A percentile compares a stretch with the other conserved stretches of the same genome.
Evolutionary conservation across 2,888 invertebrate genomes (phyloP).

Genomic region (Macrosoma leucophasiata): DNA sequence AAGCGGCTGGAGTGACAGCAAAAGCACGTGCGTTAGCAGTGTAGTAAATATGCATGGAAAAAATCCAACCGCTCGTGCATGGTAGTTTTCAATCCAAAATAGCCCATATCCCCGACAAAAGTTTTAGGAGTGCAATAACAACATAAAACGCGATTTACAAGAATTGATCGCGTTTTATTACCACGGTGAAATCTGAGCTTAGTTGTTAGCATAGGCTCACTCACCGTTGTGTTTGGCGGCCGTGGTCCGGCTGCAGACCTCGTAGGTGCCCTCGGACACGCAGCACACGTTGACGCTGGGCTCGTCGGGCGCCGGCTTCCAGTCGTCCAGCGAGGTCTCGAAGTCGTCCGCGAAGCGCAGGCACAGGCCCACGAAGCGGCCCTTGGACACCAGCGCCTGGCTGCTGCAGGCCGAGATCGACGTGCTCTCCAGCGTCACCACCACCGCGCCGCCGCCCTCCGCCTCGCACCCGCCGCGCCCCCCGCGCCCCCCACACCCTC

Average conservation of each 20-base stretch:
- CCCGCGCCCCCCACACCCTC: conserved; percentile 80
- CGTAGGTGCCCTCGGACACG: conserved; percentile 99
- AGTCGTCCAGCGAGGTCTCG: conserved; percentile 96
- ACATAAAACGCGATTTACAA: neutral
- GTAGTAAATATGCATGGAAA: too few species aligned
- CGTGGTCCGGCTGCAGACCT: conserved; percentile 95
- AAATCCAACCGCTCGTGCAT: too few species aligned
- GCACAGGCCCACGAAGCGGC: conserved; percentile 91
- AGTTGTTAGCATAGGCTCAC: too few species aligned
- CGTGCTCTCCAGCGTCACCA: conserved; percentile 97
- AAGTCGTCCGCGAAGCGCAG: conserved; percentile 98
- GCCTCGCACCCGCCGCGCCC: conserved; percentile 76
- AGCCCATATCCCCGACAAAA: too few species aligned
- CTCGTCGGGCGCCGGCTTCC: conserved; percentile 93
- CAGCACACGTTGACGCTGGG: conserved; percentile 93
- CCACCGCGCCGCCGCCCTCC: conserved; percentile 92
- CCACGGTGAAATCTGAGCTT: too few species aligned
- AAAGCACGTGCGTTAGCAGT: too few species aligned
- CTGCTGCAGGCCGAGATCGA: conserved; percentile 95
- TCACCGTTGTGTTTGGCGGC: conserved; percentile 87
- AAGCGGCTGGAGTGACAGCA: too few species aligned
- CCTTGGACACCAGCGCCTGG: conserved; percentile 93
- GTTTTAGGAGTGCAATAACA: neutral
- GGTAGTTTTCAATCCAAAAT: too few species aligned
- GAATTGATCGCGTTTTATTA: too few species aligned